A percentile compares a stretch with the other conserved stretches of the same genome.
These are phyloP conservation scores for Tinamus guttatus DNA, from an alignment of 2,113 vertebrate genomes.

Conservation along the genomic window DNA sequence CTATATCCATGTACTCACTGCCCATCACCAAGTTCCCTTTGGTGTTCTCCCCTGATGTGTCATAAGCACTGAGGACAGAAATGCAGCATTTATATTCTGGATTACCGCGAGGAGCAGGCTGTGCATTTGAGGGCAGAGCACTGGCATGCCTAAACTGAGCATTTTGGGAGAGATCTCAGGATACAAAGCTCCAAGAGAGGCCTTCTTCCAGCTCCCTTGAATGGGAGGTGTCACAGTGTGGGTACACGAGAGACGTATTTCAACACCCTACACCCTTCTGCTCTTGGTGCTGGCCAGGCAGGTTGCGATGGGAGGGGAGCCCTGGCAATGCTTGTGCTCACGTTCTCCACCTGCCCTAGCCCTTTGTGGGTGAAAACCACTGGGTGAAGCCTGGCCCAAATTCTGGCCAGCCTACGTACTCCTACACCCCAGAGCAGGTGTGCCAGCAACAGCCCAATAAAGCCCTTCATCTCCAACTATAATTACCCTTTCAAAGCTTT, in stretches of 20 bases:
- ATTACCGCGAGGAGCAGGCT: neutral
- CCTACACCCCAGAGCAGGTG: neutral
- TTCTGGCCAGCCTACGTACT: neutral
- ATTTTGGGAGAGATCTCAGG: neutral
- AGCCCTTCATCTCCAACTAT: neutral
- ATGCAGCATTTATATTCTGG: neutral
- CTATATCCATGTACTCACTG: neutral
- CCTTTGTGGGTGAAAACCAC: neutral
- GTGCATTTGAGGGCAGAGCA: neutral
- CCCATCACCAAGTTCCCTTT: neutral
- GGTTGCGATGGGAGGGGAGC: neutral
- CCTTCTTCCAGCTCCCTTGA: neutral
- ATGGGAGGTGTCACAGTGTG: neutral
- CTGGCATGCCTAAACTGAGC: neutral
- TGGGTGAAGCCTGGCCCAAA: neutral
- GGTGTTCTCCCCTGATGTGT: rapidly evolving
- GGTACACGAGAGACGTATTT: neutral
- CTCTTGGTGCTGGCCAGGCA: neutral
- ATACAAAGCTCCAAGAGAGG: neutral
- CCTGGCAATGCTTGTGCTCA: rapidly evolving
- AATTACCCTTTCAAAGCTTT: neutral
- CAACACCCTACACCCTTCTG: neutral
- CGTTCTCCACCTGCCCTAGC: rapidly evolving
- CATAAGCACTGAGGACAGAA: neutral
- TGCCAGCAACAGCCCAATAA: neutral